Evolutionary conservation across 2,113 vertebrate genomes (phyloP).

Genomic region (Apeltes quadracus): DNA sequence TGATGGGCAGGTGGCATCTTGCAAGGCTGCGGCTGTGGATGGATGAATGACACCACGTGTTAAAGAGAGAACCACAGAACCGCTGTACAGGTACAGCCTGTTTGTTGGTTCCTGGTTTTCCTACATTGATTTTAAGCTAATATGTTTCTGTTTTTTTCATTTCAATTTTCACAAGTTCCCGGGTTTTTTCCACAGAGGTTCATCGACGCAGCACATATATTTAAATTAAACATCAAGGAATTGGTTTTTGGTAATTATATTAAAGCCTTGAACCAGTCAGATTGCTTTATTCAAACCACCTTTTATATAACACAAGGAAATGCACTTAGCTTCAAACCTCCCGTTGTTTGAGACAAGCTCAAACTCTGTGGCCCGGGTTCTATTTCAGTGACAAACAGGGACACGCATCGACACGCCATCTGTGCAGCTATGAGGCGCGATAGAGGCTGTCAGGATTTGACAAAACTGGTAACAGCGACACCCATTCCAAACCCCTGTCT

Average conservation of each 20-base stretch:
- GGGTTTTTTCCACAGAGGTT: not conserved
- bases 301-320: not conserved
- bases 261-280: not conserved
- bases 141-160: not conserved
- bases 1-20: not conserved
- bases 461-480: conserved; percentile 71
- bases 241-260: not conserved
- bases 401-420: conserved; percentile 68
- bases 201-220: not conserved
- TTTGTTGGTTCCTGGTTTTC: not conserved
- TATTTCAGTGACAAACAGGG: conserved; percentile 67
- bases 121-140: not conserved
- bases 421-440: conserved; percentile 68
- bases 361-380: conserved; percentile 40
- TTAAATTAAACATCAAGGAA: not conserved
- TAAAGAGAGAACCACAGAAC: not conserved
- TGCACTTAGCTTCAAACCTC: conserved; percentile 22
- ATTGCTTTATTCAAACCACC: not conserved
- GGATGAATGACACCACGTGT: no score
- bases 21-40: no score
- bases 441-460: conserved; percentile 75
- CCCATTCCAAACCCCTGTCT: conserved; percentile 65
- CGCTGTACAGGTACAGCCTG: not conserved
- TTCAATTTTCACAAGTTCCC: not conserved
- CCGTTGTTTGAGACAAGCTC: conserved; percentile 26